Conservation (phyloP, 2,797 vertebrate genomes). For the Rhinella marina region DNA sequence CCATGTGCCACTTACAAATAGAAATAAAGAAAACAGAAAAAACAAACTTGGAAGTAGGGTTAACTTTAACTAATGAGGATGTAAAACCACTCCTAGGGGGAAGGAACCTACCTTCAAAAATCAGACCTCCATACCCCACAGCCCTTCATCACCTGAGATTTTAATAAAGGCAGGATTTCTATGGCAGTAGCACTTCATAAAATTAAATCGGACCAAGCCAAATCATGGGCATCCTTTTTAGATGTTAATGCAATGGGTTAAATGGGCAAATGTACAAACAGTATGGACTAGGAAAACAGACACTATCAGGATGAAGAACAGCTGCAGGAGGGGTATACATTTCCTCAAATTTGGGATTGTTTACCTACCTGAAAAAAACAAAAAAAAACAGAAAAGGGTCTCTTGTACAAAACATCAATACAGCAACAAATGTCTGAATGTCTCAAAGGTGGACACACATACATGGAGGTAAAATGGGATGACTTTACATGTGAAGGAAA, state of each 20-base stretch:
- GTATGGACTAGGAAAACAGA: not conserved
- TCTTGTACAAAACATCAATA: constrained; percentile 16
- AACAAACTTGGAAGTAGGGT: too few species aligned
- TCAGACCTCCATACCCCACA: constrained; percentile 3
- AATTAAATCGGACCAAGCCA: not conserved
- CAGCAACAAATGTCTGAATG: constrained; percentile 8
- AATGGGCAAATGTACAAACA: not conserved
- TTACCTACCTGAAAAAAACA: constrained; percentile 51
- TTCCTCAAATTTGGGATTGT: not conserved
- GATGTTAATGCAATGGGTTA: not conserved
- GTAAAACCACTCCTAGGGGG: not conserved
- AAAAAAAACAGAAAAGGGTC: not conserved
- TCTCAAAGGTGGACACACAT: not conserved
- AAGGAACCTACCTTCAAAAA: constrained; percentile 20
- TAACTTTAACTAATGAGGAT: not conserved
- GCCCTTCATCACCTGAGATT: not conserved
- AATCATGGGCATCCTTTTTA: not conserved
- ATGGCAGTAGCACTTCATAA: not conserved
- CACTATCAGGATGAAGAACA: not conserved
- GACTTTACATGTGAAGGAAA: not conserved
- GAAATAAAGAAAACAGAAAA: not conserved
- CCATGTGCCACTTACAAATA: not conserved
- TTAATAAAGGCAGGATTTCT: not conserved
- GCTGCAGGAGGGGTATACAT: not conserved
- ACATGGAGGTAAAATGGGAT: not conserved